Conservation (phyloP, 2,113 vertebrate species). For the Oncorhynchus kisutch region DNA sequence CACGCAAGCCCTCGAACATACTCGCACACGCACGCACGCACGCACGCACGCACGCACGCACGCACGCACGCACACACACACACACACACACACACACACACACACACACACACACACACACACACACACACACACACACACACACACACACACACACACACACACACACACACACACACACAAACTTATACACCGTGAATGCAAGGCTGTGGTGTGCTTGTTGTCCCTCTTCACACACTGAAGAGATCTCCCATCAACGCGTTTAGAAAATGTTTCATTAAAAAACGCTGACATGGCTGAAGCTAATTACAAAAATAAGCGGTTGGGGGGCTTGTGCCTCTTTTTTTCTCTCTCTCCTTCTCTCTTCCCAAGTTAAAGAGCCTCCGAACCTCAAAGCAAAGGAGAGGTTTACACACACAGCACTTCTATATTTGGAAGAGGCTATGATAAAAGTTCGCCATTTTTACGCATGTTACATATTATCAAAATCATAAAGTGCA, state of each 20-base stretch:
- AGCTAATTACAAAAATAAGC: constrained; percentile 84
- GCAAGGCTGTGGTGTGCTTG: neutral
- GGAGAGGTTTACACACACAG: constrained; percentile 62
- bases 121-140: constrained; percentile 37
- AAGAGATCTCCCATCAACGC: constrained; percentile 66
- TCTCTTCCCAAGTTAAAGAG: constrained; percentile 49
- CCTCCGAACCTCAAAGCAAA: constrained; percentile 63
- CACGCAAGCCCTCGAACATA: constrained; percentile 65
- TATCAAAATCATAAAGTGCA: constrained; percentile 70
- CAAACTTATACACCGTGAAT: constrained; percentile 53
- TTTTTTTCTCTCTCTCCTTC: constrained; percentile 34
- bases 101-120: constrained; percentile 48
- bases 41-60: constrained; percentile 30
- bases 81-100: constrained; percentile 66
- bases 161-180: constrained; percentile 48
- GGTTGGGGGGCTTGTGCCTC: constrained; percentile 47
- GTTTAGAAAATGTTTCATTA: constrained; percentile 82
- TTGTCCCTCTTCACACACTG: constrained; percentile 53
- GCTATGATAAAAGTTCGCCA: constrained; percentile 22
- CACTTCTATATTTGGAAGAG: constrained; percentile 70
- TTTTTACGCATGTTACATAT: constrained; percentile 52
- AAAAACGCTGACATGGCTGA: constrained; percentile 85
- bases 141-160: constrained; percentile 69
- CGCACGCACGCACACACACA: constrained; percentile 46
- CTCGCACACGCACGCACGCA: neutral